A percentile compares a stretch with the other conserved stretches of the same genome.
Conservation (phyloP, 1,140 invertebrate genomes). For the Ditylenchus dipsaci region DNA sequence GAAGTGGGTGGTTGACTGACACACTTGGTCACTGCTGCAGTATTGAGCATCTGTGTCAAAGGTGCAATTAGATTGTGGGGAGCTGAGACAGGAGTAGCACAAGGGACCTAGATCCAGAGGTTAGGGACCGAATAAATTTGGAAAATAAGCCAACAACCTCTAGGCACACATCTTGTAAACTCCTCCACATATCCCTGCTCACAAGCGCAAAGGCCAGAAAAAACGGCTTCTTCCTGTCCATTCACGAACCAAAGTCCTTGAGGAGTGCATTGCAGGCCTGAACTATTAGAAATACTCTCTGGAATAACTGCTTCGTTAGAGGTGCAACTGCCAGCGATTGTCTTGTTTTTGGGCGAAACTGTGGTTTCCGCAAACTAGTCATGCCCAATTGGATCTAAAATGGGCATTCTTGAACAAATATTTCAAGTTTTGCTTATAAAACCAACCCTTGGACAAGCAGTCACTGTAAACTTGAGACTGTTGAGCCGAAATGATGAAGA, state of each 20-base stretch:
- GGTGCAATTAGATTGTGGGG: neutral
- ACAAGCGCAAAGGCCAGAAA: neutral
- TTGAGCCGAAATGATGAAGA: neutral
- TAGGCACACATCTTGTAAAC: neutral
- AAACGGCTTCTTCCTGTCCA: neutral
- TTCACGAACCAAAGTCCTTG: slow-evolving; percentile 1
- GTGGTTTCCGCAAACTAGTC: slow-evolving; percentile 6
- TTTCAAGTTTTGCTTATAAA: neutral
- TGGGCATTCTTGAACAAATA: neutral
- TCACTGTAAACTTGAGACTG: slow-evolving; percentile 3
- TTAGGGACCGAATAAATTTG: too few relatives aligned
- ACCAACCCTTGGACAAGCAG: slow-evolving; percentile 11
- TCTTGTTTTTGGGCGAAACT: slow-evolving; percentile 6
- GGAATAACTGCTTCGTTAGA: neutral
- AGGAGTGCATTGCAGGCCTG: neutral
- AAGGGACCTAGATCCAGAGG: slow-evolving; percentile 2
- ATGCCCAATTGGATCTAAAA: slow-evolving; percentile 3
- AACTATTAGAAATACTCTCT: neutral
- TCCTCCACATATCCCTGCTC: slow-evolving; percentile 1
- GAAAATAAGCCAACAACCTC: too few relatives aligned
- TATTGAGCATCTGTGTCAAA: neutral
- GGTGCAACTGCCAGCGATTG: neutral
- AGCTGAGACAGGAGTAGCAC: slow-evolving; percentile 6
- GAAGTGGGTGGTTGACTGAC: neutral
- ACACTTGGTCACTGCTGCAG: neutral